phyloP scores from a whole-genome alignment of 1,140 invertebrate genomes.

The Odontomachus brunneus region DNA sequence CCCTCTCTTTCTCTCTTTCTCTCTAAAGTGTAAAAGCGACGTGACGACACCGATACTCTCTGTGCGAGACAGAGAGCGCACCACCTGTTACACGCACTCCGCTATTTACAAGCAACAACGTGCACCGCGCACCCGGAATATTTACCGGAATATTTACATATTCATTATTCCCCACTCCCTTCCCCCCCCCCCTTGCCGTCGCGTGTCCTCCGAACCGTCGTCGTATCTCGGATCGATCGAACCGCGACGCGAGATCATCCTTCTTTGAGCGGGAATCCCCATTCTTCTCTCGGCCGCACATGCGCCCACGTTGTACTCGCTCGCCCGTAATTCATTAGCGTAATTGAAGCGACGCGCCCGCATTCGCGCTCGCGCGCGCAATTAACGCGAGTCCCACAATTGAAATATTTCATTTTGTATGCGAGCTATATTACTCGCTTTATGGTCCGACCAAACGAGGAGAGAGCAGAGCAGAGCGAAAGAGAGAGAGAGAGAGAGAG shows the following conservation, averaged over 20 bases:
- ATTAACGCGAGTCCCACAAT: conserved; percentile 55
- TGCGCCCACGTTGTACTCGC: conserved; percentile 1
- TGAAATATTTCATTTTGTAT: conserved; percentile 55
- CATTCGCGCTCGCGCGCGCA: conserved; percentile 28
- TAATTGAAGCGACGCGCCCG: conserved; percentile 39
- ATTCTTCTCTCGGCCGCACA: neutral
- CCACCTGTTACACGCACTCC: conserved; percentile 50
- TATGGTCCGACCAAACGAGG: conserved; percentile 13
- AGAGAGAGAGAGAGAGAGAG: neutral
- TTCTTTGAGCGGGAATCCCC: neutral
- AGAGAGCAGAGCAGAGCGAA: conserved; percentile 12
- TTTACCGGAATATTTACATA: conserved; percentile 52
- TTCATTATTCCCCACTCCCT: conserved; percentile 37
- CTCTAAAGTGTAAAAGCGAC: conserved; percentile 24
- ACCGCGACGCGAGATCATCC: conserved; percentile 24
- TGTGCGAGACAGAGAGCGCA: conserved; percentile 41
- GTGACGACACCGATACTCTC: conserved; percentile 23
- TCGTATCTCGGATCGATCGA: conserved; percentile 16
- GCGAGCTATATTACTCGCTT: conserved; percentile 57
- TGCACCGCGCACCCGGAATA: neutral
- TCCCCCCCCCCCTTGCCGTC: neutral
- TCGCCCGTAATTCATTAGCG: conserved; percentile 39
- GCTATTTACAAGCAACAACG: conserved; percentile 48
- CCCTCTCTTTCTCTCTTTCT: too few species aligned
- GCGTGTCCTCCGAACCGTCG: neutral